Evolutionary conservation across 2,888 invertebrate genomes (phyloP).

Genomic region (Troides helena): DNA sequence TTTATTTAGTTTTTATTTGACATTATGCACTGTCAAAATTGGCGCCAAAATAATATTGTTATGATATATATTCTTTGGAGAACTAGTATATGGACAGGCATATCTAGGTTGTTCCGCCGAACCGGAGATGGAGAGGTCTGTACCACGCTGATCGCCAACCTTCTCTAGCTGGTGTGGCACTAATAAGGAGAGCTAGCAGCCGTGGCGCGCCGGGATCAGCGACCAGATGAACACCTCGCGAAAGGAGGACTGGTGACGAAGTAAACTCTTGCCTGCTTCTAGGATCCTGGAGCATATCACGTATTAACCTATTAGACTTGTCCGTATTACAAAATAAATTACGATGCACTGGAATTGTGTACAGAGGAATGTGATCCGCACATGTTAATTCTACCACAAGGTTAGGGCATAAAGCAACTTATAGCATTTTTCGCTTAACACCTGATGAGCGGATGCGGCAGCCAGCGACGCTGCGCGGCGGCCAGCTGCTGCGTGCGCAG

Average conservation of each 20-base stretch:
- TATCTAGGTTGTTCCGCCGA: too few species aligned
- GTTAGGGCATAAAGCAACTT: too few species aligned
- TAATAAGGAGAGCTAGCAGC: slow-evolving; percentile 43
- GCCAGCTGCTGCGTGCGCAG: slow-evolving; percentile 35
- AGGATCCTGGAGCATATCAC: slow-evolving; percentile 45
- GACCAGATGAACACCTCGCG: slow-evolving; percentile 64
- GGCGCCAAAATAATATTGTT: slow-evolving; percentile 8
- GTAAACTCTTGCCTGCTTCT: slow-evolving; percentile 56
- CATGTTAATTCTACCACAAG: too few species aligned
- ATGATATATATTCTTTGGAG: neutral
- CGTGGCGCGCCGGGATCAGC: slow-evolving; percentile 61
- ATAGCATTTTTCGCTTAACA: too few species aligned
- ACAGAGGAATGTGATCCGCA: too few species aligned
- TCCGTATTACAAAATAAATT: too few species aligned
- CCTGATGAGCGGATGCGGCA: slow-evolving; percentile 65
- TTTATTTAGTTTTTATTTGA: too few species aligned
- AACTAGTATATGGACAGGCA: slow-evolving; percentile 12
- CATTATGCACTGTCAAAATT: neutral
- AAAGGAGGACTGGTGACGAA: slow-evolving; percentile 52
- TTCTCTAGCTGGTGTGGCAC: too few species aligned
- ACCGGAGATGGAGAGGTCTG: too few species aligned
- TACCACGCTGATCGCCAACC: too few species aligned
- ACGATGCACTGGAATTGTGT: too few species aligned
- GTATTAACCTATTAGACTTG: too few species aligned
- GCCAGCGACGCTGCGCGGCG: slow-evolving; percentile 55